Conservation (phyloP, 2,797 vertebrate genomes). For the Pseudomugil gertrudae region DNA sequence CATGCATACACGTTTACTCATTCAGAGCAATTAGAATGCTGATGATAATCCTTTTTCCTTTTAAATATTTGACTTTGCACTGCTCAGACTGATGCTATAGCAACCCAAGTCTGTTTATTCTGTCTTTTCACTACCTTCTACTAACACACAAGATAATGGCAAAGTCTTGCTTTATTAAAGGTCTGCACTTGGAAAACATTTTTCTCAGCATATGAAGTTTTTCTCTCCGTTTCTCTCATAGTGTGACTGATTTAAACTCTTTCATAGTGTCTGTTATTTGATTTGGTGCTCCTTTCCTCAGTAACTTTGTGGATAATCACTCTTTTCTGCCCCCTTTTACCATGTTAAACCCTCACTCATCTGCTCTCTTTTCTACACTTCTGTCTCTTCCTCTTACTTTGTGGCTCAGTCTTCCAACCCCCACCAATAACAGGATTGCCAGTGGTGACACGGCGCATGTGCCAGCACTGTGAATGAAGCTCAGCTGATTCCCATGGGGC, state of each 20-base stretch:
- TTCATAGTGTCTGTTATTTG: slow-evolving; percentile 37
- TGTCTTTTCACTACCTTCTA: neutral
- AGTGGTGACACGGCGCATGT: slow-evolving; percentile 64
- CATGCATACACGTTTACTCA: slow-evolving; percentile 18
- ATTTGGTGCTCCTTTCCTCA: slow-evolving; percentile 20
- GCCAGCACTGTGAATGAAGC: slow-evolving; percentile 73
- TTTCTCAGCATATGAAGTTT: slow-evolving; percentile 9
- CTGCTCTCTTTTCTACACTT: slow-evolving; percentile 18
- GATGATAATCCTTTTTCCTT: neutral
- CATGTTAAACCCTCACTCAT: slow-evolving; percentile 27
- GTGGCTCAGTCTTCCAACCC: slow-evolving; percentile 44
- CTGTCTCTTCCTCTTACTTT: slow-evolving; percentile 17
- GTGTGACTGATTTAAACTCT: slow-evolving; percentile 4
- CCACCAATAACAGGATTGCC: slow-evolving; percentile 66
- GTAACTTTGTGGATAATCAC: slow-evolving; percentile 34
- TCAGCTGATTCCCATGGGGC: slow-evolving; percentile 80
- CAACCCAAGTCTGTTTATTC: slow-evolving; percentile 1
- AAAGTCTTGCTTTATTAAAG: neutral
- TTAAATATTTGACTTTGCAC: neutral
- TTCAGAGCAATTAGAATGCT: slow-evolving; percentile 5
- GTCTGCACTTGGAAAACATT: slow-evolving; percentile 9
- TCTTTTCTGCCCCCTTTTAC: slow-evolving; percentile 17
- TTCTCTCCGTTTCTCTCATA: neutral
- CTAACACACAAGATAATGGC: slow-evolving; percentile 1
- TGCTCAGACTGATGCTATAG: slow-evolving; percentile 1